A percentile compares a stretch with the other conserved stretches of the same genome.
Evolutionary conservation across 2,113 vertebrate species (phyloP).

Genomic region (Gadus macrocephalus): DNA sequence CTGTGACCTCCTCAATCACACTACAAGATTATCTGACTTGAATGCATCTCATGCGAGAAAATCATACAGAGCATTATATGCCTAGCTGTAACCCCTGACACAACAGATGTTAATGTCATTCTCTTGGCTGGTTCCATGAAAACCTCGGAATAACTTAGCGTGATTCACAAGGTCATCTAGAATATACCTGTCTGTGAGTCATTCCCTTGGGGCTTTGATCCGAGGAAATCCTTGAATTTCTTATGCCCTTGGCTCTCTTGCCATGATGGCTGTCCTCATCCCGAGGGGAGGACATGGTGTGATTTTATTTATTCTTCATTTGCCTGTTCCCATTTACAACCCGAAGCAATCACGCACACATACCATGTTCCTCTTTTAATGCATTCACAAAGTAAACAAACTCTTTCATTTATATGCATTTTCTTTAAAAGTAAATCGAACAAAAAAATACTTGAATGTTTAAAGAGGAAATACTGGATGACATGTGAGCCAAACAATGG

Average conservation of each 20-base stretch:
- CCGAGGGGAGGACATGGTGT: constrained; percentile 4
- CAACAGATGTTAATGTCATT: constrained; percentile 39
- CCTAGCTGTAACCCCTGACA: constrained; percentile 37
- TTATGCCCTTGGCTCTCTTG: constrained; percentile 12
- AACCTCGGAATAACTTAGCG: constrained; percentile 49
- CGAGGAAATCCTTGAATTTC: constrained; percentile 32
- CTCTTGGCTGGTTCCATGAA: constrained; percentile 27
- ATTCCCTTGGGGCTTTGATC: constrained; percentile 42
- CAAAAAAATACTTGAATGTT: background rate
- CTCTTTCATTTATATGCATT: too few relatives aligned
- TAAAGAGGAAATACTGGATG: background rate
- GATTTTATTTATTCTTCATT: background rate
- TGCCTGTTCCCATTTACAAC: background rate
- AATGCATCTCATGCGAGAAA: background rate
- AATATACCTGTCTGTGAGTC: constrained; percentile 28
- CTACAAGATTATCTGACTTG: background rate
- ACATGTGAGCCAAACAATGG: background rate
- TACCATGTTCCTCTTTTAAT: background rate
- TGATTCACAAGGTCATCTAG: constrained; percentile 51
- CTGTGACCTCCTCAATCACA: background rate
- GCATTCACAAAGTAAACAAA: background rate
- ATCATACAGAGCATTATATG: constrained; percentile 15
- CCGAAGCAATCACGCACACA: background rate
- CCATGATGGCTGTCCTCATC: constrained; percentile 15
- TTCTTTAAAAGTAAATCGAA: too few relatives aligned